Conservation (phyloP, 2,113 vertebrate species). For the Columba livia region DNA sequence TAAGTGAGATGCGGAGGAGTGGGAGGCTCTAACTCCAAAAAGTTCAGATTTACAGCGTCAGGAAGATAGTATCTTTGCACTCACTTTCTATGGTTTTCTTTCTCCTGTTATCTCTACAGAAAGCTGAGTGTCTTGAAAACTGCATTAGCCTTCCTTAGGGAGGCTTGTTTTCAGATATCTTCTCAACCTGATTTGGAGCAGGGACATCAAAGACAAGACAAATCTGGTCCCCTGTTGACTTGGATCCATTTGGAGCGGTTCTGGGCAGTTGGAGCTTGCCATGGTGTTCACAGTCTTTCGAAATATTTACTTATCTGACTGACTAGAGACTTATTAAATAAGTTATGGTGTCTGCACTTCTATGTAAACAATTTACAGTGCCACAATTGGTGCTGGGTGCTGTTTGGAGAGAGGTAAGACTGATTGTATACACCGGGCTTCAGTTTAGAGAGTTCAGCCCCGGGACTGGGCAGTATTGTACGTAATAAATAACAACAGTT, state of each 20-base stretch:
- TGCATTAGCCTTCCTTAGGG: neutral
- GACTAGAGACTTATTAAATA: slow-evolving; percentile 33
- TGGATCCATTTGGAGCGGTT: neutral
- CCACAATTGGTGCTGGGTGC: neutral
- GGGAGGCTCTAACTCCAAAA: neutral
- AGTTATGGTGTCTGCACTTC: slow-evolving; percentile 42
- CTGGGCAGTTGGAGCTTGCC: neutral
- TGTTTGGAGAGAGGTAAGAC: neutral
- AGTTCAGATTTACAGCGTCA: neutral
- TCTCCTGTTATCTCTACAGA: neutral
- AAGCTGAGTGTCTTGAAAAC: slow-evolving; percentile 17
- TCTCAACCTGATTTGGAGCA: neutral
- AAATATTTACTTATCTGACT: slow-evolving; percentile 61
- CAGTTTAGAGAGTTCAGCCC: neutral
- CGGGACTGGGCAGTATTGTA: neutral
- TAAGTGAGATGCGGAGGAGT: neutral
- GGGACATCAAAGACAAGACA: slow-evolving; percentile 6
- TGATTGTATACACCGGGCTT: neutral
- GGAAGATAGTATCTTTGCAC: neutral
- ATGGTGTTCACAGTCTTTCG: neutral
- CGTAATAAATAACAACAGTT: slow-evolving; percentile 44
- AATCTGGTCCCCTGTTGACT: neutral
- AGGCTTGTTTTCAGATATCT: slow-evolving; percentile 2
- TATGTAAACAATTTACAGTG: slow-evolving; percentile 56
- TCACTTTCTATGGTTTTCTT: neutral